Conservation (phyloP, 2,888 invertebrate genomes). For the Xestia rhomboidea region DNA sequence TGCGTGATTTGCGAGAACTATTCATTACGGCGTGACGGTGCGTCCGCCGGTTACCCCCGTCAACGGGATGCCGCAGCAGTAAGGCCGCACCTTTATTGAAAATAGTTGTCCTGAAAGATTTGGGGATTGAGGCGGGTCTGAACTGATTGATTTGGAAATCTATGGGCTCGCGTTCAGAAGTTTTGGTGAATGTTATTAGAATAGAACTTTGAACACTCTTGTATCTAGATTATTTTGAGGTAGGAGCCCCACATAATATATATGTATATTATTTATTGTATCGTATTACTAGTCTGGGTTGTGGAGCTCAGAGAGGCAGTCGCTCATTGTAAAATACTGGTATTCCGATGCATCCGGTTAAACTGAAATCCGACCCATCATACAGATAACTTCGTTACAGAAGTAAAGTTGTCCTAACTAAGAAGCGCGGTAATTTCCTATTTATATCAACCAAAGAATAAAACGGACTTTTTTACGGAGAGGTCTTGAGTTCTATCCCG, state of each 20-base stretch:
- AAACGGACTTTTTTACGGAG: not conserved
- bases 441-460: not conserved
- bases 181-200: not conserved
- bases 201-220: not conserved
- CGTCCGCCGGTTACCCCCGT: conserved; percentile 51
- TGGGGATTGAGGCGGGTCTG: conserved; percentile 3
- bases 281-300: not conserved
- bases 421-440: not conserved
- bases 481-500: not conserved
- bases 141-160: conserved; percentile 42
- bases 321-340: not conserved
- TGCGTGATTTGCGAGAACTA: conserved; percentile 67
- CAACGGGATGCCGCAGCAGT: conserved; percentile 38
- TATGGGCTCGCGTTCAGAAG: not conserved
- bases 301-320: not conserved
- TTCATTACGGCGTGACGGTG: conserved; percentile 66
- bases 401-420: not conserved
- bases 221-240: not conserved
- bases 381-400: not conserved
- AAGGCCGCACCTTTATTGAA: conserved; percentile 49
- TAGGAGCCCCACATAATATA: not conserved
- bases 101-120: conserved; percentile 16
- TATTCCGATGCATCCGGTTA: not conserved
- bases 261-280: not conserved
- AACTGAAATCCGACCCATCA: not conserved